A percentile compares a stretch with the other conserved stretches of the same genome.
Conservation (phyloP, 1,140 invertebrate species). For the Caenorhabditis inopinata region DNA sequence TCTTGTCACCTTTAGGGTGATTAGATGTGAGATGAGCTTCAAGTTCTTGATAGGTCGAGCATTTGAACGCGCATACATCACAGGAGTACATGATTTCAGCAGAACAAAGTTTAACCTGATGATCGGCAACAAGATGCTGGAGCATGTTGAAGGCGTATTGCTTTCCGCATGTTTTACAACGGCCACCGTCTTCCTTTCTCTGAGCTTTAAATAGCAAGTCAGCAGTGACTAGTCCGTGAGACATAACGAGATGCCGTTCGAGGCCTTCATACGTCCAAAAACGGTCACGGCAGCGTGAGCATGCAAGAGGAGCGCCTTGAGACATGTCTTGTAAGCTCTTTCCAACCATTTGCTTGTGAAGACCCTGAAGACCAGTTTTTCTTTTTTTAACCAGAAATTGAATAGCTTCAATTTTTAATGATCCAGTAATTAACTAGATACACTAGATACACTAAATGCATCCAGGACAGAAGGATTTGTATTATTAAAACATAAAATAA, state of each 20-base stretch:
- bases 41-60: slow-evolving; percentile 56
- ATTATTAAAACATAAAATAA: neutral
- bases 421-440: no score
- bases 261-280: slow-evolving; percentile 83
- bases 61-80: slow-evolving; percentile 61
- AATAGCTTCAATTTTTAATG: no score
- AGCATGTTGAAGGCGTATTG: slow-evolving; percentile 64
- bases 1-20: slow-evolving; percentile 51
- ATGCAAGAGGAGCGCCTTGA: slow-evolving; percentile 78
- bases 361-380: slow-evolving; percentile 41
- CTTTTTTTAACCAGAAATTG: neutral
- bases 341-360: slow-evolving; percentile 54
- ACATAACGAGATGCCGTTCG: slow-evolving; percentile 86
- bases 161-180: slow-evolving; percentile 87
- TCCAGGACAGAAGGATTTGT: neutral
- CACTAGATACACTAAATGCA: neutral
- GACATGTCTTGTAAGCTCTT: slow-evolving; percentile 55
- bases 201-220: slow-evolving; percentile 93
- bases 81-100: slow-evolving; percentile 58
- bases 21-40: slow-evolving; percentile 53
- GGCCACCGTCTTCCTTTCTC: slow-evolving; percentile 86
- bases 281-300: slow-evolving; percentile 89
- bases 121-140: slow-evolving; percentile 62
- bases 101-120: slow-evolving; percentile 54
- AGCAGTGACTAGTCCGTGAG: slow-evolving; percentile 87